Evolutionary conservation across 2,797 vertebrate genomes (phyloP).

Genomic region (Falco columbarius): DNA sequence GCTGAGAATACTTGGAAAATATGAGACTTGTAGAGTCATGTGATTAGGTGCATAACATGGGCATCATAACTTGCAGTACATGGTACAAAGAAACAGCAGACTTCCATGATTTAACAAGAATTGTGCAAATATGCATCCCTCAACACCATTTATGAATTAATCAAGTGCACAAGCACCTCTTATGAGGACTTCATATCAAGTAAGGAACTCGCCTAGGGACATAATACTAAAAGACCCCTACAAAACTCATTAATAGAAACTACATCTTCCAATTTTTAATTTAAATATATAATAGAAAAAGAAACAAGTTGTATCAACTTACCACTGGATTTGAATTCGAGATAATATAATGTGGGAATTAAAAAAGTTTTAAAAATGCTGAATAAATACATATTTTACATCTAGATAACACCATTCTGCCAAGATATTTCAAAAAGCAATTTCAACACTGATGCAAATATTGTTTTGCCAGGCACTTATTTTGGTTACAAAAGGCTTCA

Average conservation of each 20-base stretch:
- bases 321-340: slow-evolving; percentile 66
- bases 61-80: slow-evolving; percentile 42
- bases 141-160: slow-evolving; percentile 77
- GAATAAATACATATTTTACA: slow-evolving; percentile 70
- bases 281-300: slow-evolving; percentile 78
- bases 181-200: slow-evolving; percentile 70
- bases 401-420: background rate
- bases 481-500: slow-evolving; percentile 33
- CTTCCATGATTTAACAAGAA: slow-evolving; percentile 73
- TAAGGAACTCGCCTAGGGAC: slow-evolving; percentile 73
- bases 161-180: slow-evolving; percentile 76
- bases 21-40: slow-evolving; percentile 5
- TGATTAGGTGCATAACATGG: slow-evolving; percentile 55
- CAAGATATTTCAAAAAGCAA: slow-evolving; percentile 26
- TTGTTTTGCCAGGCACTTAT: slow-evolving; percentile 10
- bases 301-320: slow-evolving; percentile 69
- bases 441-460: slow-evolving; percentile 50
- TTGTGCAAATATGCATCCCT: slow-evolving; percentile 72
- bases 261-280: slow-evolving; percentile 77
- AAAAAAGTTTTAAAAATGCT: slow-evolving; percentile 39
- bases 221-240: slow-evolving; percentile 74
- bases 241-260: slow-evolving; percentile 80
- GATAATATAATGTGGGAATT: slow-evolving; percentile 50
- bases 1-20: slow-evolving; percentile 51
- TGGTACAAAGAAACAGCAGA: slow-evolving; percentile 57